These are phyloP conservation scores for Dicrurus megarhynchus DNA, from an alignment of 2,113 vertebrate species.

Conservation along the genomic window DNA sequence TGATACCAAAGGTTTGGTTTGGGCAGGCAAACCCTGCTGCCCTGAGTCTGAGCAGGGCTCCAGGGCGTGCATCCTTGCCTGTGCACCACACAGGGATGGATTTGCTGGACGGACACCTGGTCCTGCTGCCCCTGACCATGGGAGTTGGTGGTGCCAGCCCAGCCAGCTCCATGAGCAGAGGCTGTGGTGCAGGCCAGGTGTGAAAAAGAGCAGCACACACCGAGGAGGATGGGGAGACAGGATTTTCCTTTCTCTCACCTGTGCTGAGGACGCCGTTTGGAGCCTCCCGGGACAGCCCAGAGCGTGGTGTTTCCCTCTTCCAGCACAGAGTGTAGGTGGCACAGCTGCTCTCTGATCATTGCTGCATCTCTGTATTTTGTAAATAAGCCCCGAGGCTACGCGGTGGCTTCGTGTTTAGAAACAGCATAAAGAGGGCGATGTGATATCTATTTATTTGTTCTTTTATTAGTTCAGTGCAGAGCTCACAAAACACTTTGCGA, in stretches of 20 bases:
- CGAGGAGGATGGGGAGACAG: accelerated
- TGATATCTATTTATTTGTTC: constrained; percentile 21
- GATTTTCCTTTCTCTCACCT: not conserved
- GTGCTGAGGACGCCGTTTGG: accelerated
- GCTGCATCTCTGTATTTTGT: not conserved
- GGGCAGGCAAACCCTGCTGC: not conserved
- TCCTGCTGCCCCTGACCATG: accelerated
- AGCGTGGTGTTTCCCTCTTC: not conserved
- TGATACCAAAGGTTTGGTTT: not conserved
- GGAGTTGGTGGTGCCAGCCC: not conserved
- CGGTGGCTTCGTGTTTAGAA: not conserved
- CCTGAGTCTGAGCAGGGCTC: not conserved
- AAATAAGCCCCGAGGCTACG: constrained; percentile 38
- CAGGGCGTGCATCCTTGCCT: not conserved
- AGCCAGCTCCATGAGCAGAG: not conserved
- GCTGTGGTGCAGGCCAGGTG: not conserved
- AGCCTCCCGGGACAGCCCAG: not conserved
- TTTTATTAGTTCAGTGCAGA: constrained; percentile 9
- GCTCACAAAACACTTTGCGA: not conserved
- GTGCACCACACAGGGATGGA: accelerated
- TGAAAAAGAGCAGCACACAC: not conserved
- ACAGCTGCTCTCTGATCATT: not conserved
- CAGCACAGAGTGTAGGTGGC: not conserved
- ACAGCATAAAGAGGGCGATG: not conserved
- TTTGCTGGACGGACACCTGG: not conserved